phyloP scores from a whole-genome alignment of 2,113 vertebrate genomes.

The Halichoerus grypus region DNA sequence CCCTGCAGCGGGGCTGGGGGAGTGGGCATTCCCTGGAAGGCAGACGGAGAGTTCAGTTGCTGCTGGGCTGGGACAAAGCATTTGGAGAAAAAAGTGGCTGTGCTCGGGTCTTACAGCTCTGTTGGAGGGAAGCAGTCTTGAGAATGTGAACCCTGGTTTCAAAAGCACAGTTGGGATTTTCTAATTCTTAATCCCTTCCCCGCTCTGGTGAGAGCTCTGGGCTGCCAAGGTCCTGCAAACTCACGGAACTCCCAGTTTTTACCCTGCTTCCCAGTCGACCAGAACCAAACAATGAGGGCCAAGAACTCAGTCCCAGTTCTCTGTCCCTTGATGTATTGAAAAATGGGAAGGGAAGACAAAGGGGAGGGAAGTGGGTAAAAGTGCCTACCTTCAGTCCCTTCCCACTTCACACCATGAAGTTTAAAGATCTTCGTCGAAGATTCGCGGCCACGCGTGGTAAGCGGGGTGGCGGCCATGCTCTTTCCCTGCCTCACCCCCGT shows the following conservation, averaged over 20 bases:
- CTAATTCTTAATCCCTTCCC: neutral
- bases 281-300: neutral
- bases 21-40: neutral
- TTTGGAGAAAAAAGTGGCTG: neutral
- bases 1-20: too few species aligned
- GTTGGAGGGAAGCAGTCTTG: neutral
- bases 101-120: neutral
- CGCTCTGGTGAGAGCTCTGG: neutral
- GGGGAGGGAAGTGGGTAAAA: neutral
- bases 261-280: neutral
- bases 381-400: neutral
- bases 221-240: neutral
- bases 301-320: neutral
- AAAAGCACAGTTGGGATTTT: neutral
- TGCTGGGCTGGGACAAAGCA: neutral
- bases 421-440: neutral
- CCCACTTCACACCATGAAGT: neutral
- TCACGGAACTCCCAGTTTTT: neutral
- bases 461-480: fast-evolving
- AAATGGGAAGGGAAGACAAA: neutral
- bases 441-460: neutral
- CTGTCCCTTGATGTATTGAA: neutral
- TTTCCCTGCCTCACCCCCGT: neutral
- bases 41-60: neutral
- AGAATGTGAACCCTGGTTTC: neutral